These are phyloP conservation scores for Epinephelus fuscoguttatus DNA, from an alignment of 2,113 vertebrate species.

Conservation along the genomic window DNA sequence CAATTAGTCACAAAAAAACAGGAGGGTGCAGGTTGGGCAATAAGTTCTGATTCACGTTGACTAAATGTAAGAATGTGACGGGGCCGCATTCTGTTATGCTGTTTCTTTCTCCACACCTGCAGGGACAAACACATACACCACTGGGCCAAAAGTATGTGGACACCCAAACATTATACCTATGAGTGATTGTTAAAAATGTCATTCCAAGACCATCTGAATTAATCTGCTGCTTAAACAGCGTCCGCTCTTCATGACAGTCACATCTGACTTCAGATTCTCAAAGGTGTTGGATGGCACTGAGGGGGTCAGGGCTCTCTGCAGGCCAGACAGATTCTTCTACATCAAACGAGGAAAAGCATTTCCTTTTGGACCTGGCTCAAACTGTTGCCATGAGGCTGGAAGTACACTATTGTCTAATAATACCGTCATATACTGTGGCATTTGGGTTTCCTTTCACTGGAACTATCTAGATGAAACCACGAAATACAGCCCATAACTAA, in stretches of 20 bases:
- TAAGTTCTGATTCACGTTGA: constrained; percentile 5
- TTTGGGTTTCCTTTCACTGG: background rate
- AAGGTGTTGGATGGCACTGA: background rate
- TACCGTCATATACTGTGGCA: background rate
- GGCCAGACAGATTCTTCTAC: background rate
- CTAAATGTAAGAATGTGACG: constrained; percentile 62
- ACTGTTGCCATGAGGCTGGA: background rate
- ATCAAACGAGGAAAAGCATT: background rate
- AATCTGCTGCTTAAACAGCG: background rate
- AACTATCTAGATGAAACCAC: background rate
- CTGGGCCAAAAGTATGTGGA: background rate
- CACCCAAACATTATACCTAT: background rate
- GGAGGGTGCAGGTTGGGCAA: constrained; percentile 39
- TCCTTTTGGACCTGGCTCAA: background rate
- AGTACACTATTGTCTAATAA: background rate
- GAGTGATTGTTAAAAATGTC: background rate
- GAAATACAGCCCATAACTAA: background rate
- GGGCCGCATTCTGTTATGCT: constrained; percentile 61
- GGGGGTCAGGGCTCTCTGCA: background rate
- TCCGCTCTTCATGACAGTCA: background rate
- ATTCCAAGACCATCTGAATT: rapidly evolving
- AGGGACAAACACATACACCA: background rate
- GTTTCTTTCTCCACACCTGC: constrained; percentile 36
- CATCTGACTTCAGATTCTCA: background rate
- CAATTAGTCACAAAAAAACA: constrained; percentile 27